Conservation (phyloP, 2,797 vertebrate species). For the Ptychobarbus kaznakovi region DNA sequence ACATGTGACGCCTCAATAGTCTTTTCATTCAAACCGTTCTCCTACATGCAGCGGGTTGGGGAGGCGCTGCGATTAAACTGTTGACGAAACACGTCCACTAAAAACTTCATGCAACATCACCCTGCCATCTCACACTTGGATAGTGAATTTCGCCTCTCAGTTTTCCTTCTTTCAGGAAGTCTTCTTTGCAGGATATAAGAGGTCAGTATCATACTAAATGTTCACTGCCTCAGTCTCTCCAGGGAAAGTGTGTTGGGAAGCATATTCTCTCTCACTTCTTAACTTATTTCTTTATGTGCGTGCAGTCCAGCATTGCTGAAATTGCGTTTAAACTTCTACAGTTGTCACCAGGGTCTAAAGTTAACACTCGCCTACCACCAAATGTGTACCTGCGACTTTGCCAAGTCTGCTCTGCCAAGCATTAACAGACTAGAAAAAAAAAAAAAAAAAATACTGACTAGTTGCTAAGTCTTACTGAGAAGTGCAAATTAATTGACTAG, state of each 20-base stretch:
- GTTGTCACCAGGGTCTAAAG: constrained; percentile 32
- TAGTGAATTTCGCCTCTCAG: constrained; percentile 36
- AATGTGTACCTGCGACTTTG: background rate
- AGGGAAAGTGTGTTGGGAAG: constrained; percentile 46
- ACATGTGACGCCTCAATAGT: constrained; percentile 70
- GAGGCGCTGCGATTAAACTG: constrained; percentile 13
- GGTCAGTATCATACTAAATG: constrained; percentile 36
- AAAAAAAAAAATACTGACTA: background rate
- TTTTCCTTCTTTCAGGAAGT: constrained; percentile 48
- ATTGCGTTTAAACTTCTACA: constrained; percentile 1
- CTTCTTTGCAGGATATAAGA: constrained; percentile 49
- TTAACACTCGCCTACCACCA: background rate
- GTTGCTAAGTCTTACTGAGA: background rate
- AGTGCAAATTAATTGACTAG: background rate
- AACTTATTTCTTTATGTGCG: constrained; percentile 42
- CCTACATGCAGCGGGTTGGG: background rate
- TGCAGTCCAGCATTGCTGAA: constrained; percentile 24
- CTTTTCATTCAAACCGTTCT: constrained; percentile 11
- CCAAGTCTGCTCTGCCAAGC: background rate
- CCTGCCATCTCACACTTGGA: constrained; percentile 34
- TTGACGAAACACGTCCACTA: constrained; percentile 24
- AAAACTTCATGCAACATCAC: constrained; percentile 25
- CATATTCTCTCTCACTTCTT: constrained; percentile 51
- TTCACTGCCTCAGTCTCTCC: constrained; percentile 32
- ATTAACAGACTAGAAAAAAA: background rate